Percentiles rank a stretch among this genome's conserved stretches.
Conservation (phyloP, 2,888 invertebrate genomes). For the Leucophenga montana region DNA sequence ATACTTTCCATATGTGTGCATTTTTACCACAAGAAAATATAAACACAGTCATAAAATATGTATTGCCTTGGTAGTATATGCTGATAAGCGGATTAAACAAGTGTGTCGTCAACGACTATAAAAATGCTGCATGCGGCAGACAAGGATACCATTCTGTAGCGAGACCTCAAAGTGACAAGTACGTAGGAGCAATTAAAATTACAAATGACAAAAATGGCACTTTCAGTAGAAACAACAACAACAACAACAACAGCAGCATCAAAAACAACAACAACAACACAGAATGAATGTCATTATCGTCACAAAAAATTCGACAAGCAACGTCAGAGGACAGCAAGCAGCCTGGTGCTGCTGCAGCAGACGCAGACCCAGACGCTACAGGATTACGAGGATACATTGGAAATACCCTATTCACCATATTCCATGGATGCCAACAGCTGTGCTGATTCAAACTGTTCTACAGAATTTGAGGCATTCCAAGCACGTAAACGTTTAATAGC, state of each 20-base stretch:
- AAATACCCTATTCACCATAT: conserved; percentile 29
- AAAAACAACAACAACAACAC: neutral
- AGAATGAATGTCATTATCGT: conserved; percentile 46
- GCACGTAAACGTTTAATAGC: neutral
- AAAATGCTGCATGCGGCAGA: neutral
- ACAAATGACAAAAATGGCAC: neutral
- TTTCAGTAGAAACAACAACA: neutral
- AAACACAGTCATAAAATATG: neutral
- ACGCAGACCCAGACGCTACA: no score
- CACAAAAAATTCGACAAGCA: conserved; percentile 64
- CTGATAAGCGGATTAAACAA: neutral
- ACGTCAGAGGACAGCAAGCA: conserved; percentile 20
- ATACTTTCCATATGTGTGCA: neutral
- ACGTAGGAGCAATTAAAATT: neutral
- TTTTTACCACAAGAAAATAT: neutral
- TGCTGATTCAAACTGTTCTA: conserved; percentile 13
- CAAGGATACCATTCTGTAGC: neutral
- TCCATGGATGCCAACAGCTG: conserved; percentile 36
- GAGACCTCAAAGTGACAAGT: neutral
- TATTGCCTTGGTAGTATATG: neutral
- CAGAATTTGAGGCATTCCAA: conserved; percentile 8
- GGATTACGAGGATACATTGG: no score
- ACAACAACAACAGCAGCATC: no score
- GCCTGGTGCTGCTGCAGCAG: conserved; percentile 26
- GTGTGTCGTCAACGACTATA: neutral